Evolutionary conservation across 2,797 vertebrate species (phyloP), one percentile per base, ranked within the genome.

Genomic region (Eremophila alpestris): DNA sequence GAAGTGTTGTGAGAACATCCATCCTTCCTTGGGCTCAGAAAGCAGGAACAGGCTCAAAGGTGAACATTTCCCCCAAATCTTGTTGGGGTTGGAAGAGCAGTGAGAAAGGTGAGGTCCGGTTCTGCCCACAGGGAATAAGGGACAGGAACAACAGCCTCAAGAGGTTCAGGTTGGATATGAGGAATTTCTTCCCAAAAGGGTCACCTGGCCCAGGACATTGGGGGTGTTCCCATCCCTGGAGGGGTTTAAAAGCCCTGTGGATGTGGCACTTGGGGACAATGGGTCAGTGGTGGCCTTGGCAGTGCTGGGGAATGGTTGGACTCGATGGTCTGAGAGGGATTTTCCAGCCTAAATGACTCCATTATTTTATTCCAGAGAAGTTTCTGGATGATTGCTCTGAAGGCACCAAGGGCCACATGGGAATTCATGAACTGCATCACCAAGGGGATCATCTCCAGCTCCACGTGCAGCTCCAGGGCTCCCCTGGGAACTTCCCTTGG

Each of bases 241-340:
- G 32, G 9, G 36, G 9, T n/a, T 32, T 22, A 1, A 59, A 20
- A 52, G 10, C 34, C 9, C 0, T 2, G 13, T 21, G 34, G 26
- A 48, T 32, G 58, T 36, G 52, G 40, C 40, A 40, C 5, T 0
- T 46, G 73, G 80, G 73, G 34, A 52, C 71, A 23, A 23, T 0
- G 6, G 45, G 14, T 0, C 36, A 43, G 22, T 8, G 26, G 34
- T 49, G 65, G 65, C 26, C 36, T 22, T 2, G 40, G 70, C 32
- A 38, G 45, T 3, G 64, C n/a, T 34, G 38, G 45, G 21, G 10
- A 16, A 5, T 6, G 32, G 26, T 1, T 62, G 43, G 18, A 7
- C 8, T 52, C 55, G 32, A 23, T 52, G 30, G 5, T 8, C 65
- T 9, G 2, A 23, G 30, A 36, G 40, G 4, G 7, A 9, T 54